Percentiles rank a stretch among this genome's conserved stretches.
These are phyloP conservation scores for Pungitius pungitius DNA, from an alignment of 2,113 vertebrate species.

Conservation along the genomic window DNA sequence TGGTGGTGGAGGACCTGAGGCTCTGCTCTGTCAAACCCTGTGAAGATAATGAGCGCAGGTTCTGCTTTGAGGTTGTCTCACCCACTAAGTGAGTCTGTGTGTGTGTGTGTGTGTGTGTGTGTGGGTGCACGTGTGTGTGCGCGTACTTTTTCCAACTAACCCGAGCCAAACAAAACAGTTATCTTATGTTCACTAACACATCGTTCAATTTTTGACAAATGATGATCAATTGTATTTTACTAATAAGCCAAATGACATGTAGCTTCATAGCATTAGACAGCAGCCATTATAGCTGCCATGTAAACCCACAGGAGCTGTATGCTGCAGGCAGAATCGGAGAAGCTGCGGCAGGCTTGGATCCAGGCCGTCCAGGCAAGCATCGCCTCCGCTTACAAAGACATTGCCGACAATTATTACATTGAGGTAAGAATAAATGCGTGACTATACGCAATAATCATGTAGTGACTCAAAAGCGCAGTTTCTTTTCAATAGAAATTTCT, in stretches of 20 bases:
- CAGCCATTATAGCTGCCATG: background rate
- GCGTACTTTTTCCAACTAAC: too few relatives aligned
- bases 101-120: slow-evolving; percentile 10
- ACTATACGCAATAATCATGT: background rate
- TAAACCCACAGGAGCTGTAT: slow-evolving; percentile 89
- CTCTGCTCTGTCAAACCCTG: slow-evolving; percentile 96
- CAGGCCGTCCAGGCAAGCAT: slow-evolving; percentile 98
- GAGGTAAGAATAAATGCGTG: slow-evolving; percentile 58
- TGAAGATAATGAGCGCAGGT: slow-evolving; percentile 95
- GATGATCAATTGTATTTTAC: background rate
- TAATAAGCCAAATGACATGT: background rate
- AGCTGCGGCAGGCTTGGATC: slow-evolving; percentile 96
- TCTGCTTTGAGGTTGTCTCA: slow-evolving; percentile 98
- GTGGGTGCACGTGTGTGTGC: background rate
- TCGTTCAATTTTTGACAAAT: too few relatives aligned
- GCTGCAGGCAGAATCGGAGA: slow-evolving; percentile 97
- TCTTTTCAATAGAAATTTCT: background rate
- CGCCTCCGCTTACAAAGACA: slow-evolving; percentile 96
- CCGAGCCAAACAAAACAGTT: too few relatives aligned
- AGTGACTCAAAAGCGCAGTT: background rate
- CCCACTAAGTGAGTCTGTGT: slow-evolving; percentile 90
- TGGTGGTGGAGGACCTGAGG: slow-evolving; percentile 96
- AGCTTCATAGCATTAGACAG: background rate
- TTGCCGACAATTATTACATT: slow-evolving; percentile 77
- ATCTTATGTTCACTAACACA: background rate